phyloP scores from a whole-genome alignment of 2,888 invertebrate genomes.

The Pemphredon lugubris region DNA sequence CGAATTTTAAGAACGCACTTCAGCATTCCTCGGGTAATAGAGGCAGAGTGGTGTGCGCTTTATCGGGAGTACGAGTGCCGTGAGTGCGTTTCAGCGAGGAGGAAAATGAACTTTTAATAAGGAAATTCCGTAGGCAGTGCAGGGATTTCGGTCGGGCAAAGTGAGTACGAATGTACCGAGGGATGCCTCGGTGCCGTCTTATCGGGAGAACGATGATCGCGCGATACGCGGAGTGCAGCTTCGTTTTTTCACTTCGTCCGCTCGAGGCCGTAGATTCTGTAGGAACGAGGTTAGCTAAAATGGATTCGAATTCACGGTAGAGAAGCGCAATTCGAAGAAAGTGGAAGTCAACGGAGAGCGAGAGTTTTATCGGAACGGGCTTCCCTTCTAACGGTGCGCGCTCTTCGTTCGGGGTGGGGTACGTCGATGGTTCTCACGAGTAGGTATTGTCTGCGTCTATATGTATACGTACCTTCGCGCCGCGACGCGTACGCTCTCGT shows the following conservation, averaged over 20 bases:
- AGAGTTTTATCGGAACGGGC: conserved; percentile 59
- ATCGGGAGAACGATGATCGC: no score
- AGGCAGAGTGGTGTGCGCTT: no score
- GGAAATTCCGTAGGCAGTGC: conserved; percentile 5
- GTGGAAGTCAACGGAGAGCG: conserved; percentile 73
- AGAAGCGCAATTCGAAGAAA: conserved; percentile 64
- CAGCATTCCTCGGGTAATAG: no score
- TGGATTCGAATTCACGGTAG: conserved; percentile 13
- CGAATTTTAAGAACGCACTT: no score
- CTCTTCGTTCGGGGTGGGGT: neutral
- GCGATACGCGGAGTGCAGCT: no score
- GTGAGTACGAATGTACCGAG: conserved; percentile 2
- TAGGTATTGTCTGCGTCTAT: conserved; percentile 34
- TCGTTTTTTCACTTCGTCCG: no score
- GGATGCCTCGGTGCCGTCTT: no score
- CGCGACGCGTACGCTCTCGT: neutral
- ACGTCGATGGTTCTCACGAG: conserved; percentile 36
- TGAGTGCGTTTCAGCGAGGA: no score
- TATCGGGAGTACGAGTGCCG: no score
- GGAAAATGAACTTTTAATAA: conserved; percentile 12
- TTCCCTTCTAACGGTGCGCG: conserved; percentile 22
- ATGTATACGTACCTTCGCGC: neutral
- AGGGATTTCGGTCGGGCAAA: conserved; percentile 4
- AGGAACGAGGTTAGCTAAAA: neutral
- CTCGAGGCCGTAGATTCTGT: no score